Base-by-base conservation (phyloP, 1,140 invertebrate species). In the Atopsyche davidsoni region DNA sequence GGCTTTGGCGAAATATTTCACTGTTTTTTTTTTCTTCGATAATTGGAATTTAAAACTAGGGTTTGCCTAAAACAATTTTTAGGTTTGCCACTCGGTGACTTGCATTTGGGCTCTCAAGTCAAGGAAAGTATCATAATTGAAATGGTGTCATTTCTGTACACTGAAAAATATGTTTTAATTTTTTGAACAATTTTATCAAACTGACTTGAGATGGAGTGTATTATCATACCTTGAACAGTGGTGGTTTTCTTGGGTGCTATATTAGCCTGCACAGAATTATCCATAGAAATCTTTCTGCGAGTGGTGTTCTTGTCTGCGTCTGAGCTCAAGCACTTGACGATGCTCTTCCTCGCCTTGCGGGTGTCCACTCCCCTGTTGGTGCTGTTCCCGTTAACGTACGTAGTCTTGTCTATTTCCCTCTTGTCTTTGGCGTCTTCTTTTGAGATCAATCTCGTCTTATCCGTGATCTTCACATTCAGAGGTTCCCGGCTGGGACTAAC, bases 391-490 rank as follows among this genome's bases (percentile, higher is more conserved):
- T 71, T 72, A 2, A 66, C 39, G 7, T 63, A 62, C 11, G 50
- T 66, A 57, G 67, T 68, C 47, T 71, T 72, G 34, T 72, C 63
- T 0, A 70, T 59, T 13, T 74, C 72, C 55, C 68, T 73, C 35
- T 68, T 70, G 21, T 72, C 70, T 56, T 70, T 71, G n/a, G 69
- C 62, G 0, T 74, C 72, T 34, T 68, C 71, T 43, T 74, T 74
- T 0, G 62, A 64, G 6, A 73, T 54, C 24, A 74, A 57, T 42
- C 69, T 69, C 3, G 69, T 61, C 60, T 72, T 72, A 36, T 74
- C 72, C 3, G 67, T 63, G 0, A 68, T 57, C 17, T 51, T 47
- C 17, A 38, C 19, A 25, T 38, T 44, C 1, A 28, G 14, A 7
- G 67, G 23, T 18, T 72, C 68, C 0, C 65, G 62, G 43, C 60